Evolutionary conservation across 2,113 vertebrate species (phyloP).

Genomic region (Ovibos moschatus): DNA sequence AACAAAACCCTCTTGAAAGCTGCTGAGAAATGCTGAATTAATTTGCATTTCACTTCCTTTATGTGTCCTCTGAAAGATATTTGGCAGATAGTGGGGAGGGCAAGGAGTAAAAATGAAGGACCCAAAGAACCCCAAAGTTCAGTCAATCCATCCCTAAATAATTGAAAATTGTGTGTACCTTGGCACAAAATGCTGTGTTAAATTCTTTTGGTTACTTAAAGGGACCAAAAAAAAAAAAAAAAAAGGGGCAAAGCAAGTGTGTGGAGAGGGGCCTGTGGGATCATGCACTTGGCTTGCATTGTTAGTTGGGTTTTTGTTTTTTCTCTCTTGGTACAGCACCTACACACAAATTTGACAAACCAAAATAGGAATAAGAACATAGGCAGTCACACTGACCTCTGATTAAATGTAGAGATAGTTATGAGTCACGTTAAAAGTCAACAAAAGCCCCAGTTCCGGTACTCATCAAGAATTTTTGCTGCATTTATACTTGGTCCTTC

Average conservation of each 20-base stretch:
- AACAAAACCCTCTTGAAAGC: not conserved
- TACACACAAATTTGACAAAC: slow-evolving; percentile 2
- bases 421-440: not conserved
- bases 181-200: not conserved
- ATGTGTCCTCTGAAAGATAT: not conserved
- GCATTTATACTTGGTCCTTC: not conserved
- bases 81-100: not conserved
- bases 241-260: not conserved
- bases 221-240: not conserved
- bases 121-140: not conserved
- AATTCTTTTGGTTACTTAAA: not conserved
- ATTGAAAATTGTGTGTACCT: not conserved
- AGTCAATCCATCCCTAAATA: not conserved
- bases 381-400: not conserved
- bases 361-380: not conserved
- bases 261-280: not conserved
- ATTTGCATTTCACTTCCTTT: not conserved
- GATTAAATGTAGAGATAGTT: slow-evolving; percentile 27
- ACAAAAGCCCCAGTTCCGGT: accelerated
- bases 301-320: not conserved
- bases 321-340: not conserved
- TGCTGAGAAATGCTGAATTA: not conserved
- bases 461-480: not conserved
- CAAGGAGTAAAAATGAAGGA: not conserved
- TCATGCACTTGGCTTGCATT: not conserved